phyloP scores from a whole-genome alignment of 2,797 vertebrate species.

The Acropternis orthonyx region DNA sequence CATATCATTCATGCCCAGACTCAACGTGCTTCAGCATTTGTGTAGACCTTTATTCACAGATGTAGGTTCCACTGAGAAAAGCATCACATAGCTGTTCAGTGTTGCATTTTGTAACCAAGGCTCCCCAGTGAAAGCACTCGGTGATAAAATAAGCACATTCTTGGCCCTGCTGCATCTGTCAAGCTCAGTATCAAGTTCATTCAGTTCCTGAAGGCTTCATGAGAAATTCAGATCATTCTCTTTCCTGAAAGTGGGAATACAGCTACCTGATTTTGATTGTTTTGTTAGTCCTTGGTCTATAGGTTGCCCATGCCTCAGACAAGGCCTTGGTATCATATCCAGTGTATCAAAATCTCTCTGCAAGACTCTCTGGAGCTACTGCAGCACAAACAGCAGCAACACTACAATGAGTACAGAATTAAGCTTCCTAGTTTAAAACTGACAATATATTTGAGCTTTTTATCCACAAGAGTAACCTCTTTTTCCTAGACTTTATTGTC shows the following conservation, averaged over 20 bases:
- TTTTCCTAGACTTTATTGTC: not conserved
- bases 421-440: not conserved
- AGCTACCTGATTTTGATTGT: not conserved
- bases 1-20: not conserved
- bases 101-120: not conserved
- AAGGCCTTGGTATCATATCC: not conserved
- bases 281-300: not conserved
- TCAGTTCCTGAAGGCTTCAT: not conserved
- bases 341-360: no score
- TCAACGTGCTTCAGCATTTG: not conserved
- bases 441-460: not conserved
- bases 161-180: not conserved
- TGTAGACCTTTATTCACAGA: not conserved
- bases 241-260: not conserved
- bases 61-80: not conserved
- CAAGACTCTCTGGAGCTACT: not conserved
- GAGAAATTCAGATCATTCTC: not conserved
- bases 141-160: not conserved
- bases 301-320: not conserved
- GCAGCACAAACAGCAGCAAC: not conserved
- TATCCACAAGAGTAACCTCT: not conserved
- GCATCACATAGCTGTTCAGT: fast-evolving
- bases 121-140: not conserved
- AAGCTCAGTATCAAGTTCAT: not conserved
- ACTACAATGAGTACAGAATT: not conserved